Evolutionary conservation across 2,888 invertebrate species (phyloP), one percentile per base, ranked within the genome.

Genomic region (Caenorhabditis becei): DNA sequence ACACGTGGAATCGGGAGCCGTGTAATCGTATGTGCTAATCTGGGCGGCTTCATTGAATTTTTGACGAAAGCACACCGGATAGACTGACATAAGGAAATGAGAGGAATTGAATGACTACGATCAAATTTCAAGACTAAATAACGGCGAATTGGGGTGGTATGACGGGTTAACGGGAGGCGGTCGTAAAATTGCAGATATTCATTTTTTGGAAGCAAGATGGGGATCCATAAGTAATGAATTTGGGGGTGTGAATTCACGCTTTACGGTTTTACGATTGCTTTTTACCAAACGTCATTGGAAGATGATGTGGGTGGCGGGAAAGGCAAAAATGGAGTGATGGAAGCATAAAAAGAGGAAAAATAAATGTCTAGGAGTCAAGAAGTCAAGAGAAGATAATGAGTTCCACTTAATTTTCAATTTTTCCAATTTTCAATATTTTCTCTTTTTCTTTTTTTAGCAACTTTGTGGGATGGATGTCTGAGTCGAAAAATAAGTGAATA

Each of bases 21-120:
- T 32, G 18, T 32, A 56, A 56, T 32, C 35, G 14, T 16, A 35
- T 32, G 32, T 32, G 54, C 54, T 28, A 26, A 54, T 54, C 47
- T 47, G 5, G 20, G 16, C 11, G 41, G 10, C 20, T 47, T 47
- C 47, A 47, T 47, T 18, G 47, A 47, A 47, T 47, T 47, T 47
- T 47, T 47, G 47, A 47, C 47, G 47, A 47, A n/a, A 47, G 47
- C 47, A 47, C 1, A 1, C 18, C n/a, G 18, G n/a, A 47, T 47
- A 47, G 47, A 47, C 47, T n/a, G 18, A 20, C 3, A 10, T 3
- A 14, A 5, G 47, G 47, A n/a, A 47, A 18, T 20, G 47, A 47
- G 5, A 14, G 14, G 47, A 47, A 47, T 18, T 47, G 20, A 35
- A 35, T 35, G 35, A 14, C 8, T 32, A 32, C 32, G 32, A 32